Percentiles rank a stretch among this genome's conserved stretches.
Conservation (phyloP, 1,140 invertebrate genomes). For the Heliconius congener region DNA sequence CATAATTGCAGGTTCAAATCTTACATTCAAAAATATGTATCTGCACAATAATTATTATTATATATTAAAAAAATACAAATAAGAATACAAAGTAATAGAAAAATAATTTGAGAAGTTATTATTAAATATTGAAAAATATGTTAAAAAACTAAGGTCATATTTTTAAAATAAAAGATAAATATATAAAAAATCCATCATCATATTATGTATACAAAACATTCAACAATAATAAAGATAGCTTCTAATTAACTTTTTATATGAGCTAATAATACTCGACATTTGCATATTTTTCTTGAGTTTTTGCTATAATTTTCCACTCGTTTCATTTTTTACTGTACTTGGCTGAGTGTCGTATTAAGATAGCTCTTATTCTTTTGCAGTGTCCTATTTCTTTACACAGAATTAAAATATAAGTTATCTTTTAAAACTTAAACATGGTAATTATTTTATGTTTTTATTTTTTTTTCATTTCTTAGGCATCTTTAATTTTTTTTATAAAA, state of each 20-base stretch:
- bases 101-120: too few relatives aligned
- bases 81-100: too few relatives aligned
- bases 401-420: not conserved
- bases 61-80: too few relatives aligned
- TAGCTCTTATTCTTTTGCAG: not conserved
- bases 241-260: slow-evolving; percentile 15
- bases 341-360: slow-evolving; percentile 1
- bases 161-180: not conserved
- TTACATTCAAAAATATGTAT: too few relatives aligned
- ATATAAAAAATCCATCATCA: not conserved
- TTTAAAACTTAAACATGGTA: not conserved
- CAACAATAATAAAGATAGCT: not conserved
- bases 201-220: not conserved
- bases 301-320: slow-evolving; percentile 4
- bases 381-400: not conserved
- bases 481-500: too few relatives aligned
- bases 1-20: too few relatives aligned
- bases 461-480: too few relatives aligned
- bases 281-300: slow-evolving; percentile 5
- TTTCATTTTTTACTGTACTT: slow-evolving; percentile 1
- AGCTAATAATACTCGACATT: not conserved
- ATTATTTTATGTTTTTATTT: too few relatives aligned
- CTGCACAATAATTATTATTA: too few relatives aligned
- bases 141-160: too few relatives aligned
- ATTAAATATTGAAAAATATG: too few relatives aligned